phyloP scores from a whole-genome alignment of 2,888 invertebrate genomes.

The Pogonocherus hispidulus region DNA sequence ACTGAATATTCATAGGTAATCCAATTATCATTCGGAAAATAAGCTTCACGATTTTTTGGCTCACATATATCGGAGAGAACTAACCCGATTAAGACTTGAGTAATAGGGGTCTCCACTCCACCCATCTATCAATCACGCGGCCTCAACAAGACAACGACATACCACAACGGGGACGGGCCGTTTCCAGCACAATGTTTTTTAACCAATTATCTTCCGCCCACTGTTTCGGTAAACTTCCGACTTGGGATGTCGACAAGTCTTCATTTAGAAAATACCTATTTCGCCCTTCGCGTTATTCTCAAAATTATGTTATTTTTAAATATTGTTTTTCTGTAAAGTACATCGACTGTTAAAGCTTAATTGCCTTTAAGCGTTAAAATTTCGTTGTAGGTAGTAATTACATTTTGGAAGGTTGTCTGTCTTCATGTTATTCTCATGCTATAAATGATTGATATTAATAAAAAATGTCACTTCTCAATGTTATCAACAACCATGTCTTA shows the following conservation, averaged over 20 bases:
- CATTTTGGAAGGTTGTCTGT: too few species aligned
- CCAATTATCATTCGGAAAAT: too few species aligned
- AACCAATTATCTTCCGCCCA: conserved; percentile 9
- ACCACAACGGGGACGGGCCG: conserved; percentile 10
- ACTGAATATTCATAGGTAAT: too few species aligned
- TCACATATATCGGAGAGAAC: neutral
- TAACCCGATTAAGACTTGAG: conserved; percentile 2
- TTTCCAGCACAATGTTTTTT: conserved; percentile 23
- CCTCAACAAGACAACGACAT: conserved; percentile 21
- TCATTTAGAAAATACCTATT: neutral
- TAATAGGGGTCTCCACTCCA: conserved; percentile 5
- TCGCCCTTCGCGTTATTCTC: neutral
- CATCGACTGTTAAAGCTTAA: neutral
- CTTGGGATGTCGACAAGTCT: neutral
- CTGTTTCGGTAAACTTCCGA: neutral
- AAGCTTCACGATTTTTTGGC: too few species aligned
- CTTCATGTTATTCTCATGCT: too few species aligned
- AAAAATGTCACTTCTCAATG: too few species aligned
- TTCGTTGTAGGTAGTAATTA: too few species aligned
- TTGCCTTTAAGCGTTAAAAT: too few species aligned
- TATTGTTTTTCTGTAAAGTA: too few species aligned
- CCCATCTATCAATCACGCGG: conserved; percentile 28
- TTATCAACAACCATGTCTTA: too few species aligned
- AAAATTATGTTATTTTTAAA: too few species aligned
- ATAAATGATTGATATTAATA: too few species aligned